Base-by-base conservation (phyloP, 2,113 vertebrate species). In the Pituophis catenifer region DNA sequence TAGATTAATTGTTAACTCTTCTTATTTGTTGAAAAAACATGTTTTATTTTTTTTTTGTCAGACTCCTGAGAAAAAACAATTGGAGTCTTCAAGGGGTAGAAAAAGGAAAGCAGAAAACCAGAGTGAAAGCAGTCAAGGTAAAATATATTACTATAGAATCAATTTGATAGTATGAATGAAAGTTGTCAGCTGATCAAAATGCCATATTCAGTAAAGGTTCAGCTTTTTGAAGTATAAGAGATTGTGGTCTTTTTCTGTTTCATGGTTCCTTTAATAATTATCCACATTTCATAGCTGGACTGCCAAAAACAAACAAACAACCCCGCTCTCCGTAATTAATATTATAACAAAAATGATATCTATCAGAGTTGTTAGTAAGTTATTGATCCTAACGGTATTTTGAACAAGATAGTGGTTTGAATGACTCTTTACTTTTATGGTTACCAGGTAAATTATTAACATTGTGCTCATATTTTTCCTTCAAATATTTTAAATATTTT, bases 111-210 rank as follows among this genome's bases (percentile, higher is more conserved):
- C 99, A 93, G 99, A 99, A 96, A 98, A 97, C 96, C 99, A 99
- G 97, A 99, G 98, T 97, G 99, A 99, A 98, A 99, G 99, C 97
- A 99, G 99, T 97, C 99, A 99, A 98, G 99, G 99, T 99, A 44
- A 89, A n/a, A 48, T 62, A 94, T 93, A 26, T 86, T 38, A 11
- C 3, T 86, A 93, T 88, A 55, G 1, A 62, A 58, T 88, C 86
- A 50, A 3, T 2, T 86, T 86, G 7, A 90, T 89, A 62, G 81
- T 93, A 17, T 65, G 29, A 90, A 38, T 90, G 13, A 17, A 81
- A 81, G 81, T 92, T 92, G 70, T 53, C 29, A 88, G 44, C 29
- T 53, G 17, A 88, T 33, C 87, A 91, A 23, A 55, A 91, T 52
- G 70, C 57, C 8, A 29, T 19, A 57, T 85, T 89, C 29, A 88